Evolutionary conservation across 2,113 vertebrate species (phyloP), one percentile per base, ranked within the genome.

Genomic region (Crotophaga sulcirostris): DNA sequence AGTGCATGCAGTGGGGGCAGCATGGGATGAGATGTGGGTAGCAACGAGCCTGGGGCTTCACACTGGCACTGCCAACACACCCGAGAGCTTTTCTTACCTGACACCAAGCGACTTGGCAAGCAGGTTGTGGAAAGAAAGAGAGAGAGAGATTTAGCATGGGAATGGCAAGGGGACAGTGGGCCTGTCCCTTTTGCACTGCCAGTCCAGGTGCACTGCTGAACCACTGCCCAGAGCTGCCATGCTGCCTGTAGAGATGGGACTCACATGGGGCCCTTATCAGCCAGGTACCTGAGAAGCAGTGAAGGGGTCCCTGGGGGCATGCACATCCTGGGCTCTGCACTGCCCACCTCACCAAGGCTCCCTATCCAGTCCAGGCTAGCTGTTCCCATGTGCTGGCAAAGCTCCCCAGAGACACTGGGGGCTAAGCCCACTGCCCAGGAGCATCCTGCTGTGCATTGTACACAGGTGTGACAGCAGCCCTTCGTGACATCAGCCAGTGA

Each of bases 51-150:
- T 47, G n/a, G 45, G 60, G 38, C 44, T 59, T 47, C 47, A 38
- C 0, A 2, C 8, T 54, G 64, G 59, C 73, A 66, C 84, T 84
- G 21, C 23, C 9, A 67, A 76, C 52, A 72, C 56, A 64, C 49
- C 49, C 0, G 0, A 80, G 59, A 90, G 33, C 16, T 4, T 93
- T 94, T 98, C 98, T 98, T 98, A 98, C 97, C 97, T 98, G 97
- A 87, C 76, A 91, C 38, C 64, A 33, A 94, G 59, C 2, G 3
- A 94, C 97, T 98, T 84, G 78, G 95, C 81, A 96, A 96, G 97
- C 95, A 97, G 90, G 64, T 70, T 88, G 96, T 75, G 95, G 92
- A 93, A 93, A 97, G 93, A 97, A 89, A 98, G 82, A 97, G 24
- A 97, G 60, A 79, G 66, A 86, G 79, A 90, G 40, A 82, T 94